Evolutionary conservation across 1,140 invertebrate genomes (phyloP), one percentile per base, ranked within the genome.

Genomic region (Babylonia areolata): DNA sequence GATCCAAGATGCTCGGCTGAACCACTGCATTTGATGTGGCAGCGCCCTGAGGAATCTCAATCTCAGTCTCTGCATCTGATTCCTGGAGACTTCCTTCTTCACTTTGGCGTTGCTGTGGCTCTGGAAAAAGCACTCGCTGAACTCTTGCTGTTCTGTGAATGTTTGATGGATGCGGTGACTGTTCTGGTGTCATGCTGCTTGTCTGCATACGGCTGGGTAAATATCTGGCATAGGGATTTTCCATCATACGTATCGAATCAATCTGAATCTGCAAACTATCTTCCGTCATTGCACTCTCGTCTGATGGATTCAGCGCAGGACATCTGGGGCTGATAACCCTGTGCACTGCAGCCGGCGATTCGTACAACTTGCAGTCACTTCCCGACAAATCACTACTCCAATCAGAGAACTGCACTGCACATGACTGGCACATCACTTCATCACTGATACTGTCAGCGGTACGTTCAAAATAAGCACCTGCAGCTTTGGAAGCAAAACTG

Each of bases 331-430:
- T 77, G 28, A 77, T 40, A 15, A 40, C 37, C 28, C 75, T 77
- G 75, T 77, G 75, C 28, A 77, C 75, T 20, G 75, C 75, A 23
- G 75, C 75, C 20, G 75, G 75, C 37, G 37, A 40, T 77, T 77
- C 75, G 20, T 77, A 64, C 28, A 64, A 64, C 58, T 64, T 64
- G 23, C 58, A 64, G 17, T 64, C 23, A 23, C 28, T 23, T 64
- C 15, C 5, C 28, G 58, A 23, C 15, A 64, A 6, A 64, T 64
- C 17, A 64, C 12, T 77, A 35, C 31, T 77, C 75, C 75, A 77
- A 37, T 40, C 37, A 0, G 20, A 28, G 75, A 40, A 77, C 2
- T 6, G 12, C 37, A 77, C 75, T 2, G 33, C 35, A 77, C 75
- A 77, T 23, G 75, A 77, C 31, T 39, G n/a, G 75, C 75, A 77